These are phyloP conservation scores for Phylloscopus whistleri DNA, from an alignment of 2,113 vertebrate genomes.

Conservation along the genomic window DNA sequence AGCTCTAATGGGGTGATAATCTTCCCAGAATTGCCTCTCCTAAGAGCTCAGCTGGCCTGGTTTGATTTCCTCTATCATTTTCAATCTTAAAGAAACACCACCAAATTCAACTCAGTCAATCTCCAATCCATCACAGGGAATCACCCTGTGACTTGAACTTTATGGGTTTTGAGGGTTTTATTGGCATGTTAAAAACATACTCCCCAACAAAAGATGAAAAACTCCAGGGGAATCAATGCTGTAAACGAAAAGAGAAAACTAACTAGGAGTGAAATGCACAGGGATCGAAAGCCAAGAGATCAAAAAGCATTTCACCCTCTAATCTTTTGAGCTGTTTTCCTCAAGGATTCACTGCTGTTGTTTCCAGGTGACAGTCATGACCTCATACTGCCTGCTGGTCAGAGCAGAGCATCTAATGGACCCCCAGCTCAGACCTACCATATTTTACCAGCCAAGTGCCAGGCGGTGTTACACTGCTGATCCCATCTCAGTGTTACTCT, in stretches of 20 bases:
- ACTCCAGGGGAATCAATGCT: not conserved
- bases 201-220: not conserved
- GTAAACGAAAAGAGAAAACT: not conserved
- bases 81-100: conserved; percentile 1
- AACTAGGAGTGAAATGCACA: not conserved
- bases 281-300: not conserved
- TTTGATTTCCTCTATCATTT: not conserved
- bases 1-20: not conserved
- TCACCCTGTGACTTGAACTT: not conserved
- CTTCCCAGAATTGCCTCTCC: not conserved
- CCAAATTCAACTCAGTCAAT: not conserved
- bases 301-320: not conserved
- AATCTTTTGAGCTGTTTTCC: not conserved
- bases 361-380: not conserved
- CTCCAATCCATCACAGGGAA: not conserved
- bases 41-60: not conserved
- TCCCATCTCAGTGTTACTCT: not conserved
- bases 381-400: not conserved
- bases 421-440: not conserved
- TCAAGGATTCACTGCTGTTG: not conserved
- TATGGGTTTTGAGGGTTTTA: not conserved
- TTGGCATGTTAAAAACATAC: not conserved
- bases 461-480: not conserved
- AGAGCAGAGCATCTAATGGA: not conserved
- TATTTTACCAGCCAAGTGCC: not conserved